Base-by-base conservation (phyloP, 2,888 invertebrate species). In the Keiferia lycopersicella region DNA sequence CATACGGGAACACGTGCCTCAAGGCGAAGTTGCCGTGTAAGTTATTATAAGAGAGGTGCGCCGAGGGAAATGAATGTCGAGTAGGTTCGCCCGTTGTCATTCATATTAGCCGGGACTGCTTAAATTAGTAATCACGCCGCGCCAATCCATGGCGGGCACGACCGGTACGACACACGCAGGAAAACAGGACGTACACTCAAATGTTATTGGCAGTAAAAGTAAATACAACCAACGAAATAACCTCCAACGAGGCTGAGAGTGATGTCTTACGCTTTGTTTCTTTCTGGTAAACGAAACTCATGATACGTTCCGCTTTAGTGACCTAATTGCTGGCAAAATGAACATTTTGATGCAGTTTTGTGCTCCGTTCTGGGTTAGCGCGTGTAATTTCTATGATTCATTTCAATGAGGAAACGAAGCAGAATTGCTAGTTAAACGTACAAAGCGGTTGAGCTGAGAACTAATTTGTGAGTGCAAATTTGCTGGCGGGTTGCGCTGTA, bases 21-120 rank as follows among this genome's bases (percentile, higher is more conserved):
- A 86, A 89, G 89, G 86, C 82, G 81, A 84, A 87, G 83, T 87
- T 86, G 76, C 84, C 83, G 80, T 82, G 85, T 90, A 90, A 90
- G 88, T 91, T 91, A 91, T 91, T 90, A 91, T 89, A 91, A 89
- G 91, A 89, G 90, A 88, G 86, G 86, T 83, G 88, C 90, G 90
- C 84, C 91, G 69, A 74, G 91, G 91, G 91, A 91, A 91, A 91
- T 91, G 91, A 91, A 90, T 91, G 88, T 87, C 86, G 89, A 91
- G 87, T 89, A 87, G 88, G 84, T 85, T 82, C 84, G 81, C 82
- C 86, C 89, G 88, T 88, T 90, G 91, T 91, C 90, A 91, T 91
- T 89, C 91, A 91, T 91, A 91, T 91, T 91, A 91, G 90, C 89
- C 84, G 84, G 83, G 84, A 86, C 82, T 84, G 86, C 81, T 84